Conservation (phyloP, 2,888 invertebrate species). For the Trachelus troglodyta region DNA sequence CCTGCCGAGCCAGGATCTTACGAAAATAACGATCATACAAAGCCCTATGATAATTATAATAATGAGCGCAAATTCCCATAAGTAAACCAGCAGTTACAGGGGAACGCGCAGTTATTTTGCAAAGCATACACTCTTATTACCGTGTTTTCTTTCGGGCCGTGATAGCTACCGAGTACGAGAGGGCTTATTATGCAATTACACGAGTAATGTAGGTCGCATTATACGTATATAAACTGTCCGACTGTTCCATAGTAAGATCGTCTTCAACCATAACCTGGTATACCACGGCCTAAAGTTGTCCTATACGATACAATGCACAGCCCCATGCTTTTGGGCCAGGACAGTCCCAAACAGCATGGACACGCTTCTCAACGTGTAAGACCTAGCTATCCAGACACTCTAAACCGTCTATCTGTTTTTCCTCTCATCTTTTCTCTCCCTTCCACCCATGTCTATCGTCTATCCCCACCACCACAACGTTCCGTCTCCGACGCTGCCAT, state of each 20-base stretch:
- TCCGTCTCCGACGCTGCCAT: neutral
- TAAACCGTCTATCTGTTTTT: neutral
- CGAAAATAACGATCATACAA: conserved; percentile 25
- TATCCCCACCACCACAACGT: neutral
- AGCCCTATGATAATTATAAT: conserved; percentile 58
- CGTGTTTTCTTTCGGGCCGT: conserved; percentile 36
- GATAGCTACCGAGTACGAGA: conserved; percentile 39
- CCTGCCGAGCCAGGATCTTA: conserved; percentile 10
- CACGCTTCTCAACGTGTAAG: neutral
- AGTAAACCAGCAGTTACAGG: conserved; percentile 24
- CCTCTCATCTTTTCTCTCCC: neutral
- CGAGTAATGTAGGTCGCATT: conserved; percentile 56
- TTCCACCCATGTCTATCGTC: neutral
- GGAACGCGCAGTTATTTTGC: conserved; percentile 36
- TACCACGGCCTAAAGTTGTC: neutral
- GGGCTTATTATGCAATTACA: conserved; percentile 61
- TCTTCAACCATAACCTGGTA: neutral
- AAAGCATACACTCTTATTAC: conserved; percentile 52
- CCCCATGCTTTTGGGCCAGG: neutral
- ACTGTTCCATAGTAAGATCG: neutral
- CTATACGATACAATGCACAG: neutral
- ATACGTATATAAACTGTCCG: conserved; percentile 20
- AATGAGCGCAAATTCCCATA: conserved; percentile 42
- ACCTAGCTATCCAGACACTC: neutral
- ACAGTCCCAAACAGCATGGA: neutral